Percentiles rank a stretch among this genome's conserved stretches.
phyloP scores from a whole-genome alignment of 2,797 vertebrate genomes.

The Danio choprae region DNA sequence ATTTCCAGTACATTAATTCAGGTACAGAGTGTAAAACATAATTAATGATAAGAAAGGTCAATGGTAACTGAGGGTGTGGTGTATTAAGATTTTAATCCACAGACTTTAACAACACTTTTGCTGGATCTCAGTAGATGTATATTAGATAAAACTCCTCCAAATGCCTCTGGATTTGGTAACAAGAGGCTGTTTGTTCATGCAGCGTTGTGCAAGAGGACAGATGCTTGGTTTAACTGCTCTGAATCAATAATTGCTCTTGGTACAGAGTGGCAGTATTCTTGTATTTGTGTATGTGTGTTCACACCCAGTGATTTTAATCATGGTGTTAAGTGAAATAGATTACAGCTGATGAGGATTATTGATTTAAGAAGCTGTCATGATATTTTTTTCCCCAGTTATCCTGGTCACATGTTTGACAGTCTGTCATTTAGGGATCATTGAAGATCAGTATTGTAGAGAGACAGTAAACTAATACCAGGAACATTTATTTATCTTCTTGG shows the following conservation, averaged over 20 bases:
- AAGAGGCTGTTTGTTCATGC: constrained; percentile 38
- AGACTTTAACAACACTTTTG: no score
- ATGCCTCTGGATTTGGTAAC: constrained; percentile 19
- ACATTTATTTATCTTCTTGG: no score
- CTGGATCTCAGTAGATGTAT: not conserved
- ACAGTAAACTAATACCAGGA: not conserved
- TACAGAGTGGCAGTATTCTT: constrained; percentile 17
- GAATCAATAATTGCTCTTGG: constrained; percentile 39
- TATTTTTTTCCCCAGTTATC: not conserved
- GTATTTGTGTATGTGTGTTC: not conserved
- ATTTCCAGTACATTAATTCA: no score
- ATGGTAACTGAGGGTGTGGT: no score
- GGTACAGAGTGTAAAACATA: no score
- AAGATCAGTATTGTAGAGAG: not conserved
- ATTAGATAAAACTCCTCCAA: constrained; percentile 1
- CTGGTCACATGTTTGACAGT: not conserved
- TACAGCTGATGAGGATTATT: not conserved
- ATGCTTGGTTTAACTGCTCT: not conserved
- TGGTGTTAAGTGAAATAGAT: not conserved
- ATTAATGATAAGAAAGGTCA: no score
- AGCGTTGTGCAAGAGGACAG: constrained; percentile 35
- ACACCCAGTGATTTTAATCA: not conserved
- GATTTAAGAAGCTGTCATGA: not conserved
- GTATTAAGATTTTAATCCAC: no score
- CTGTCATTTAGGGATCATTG: no score